Evolutionary conservation across 2,888 invertebrate species (phyloP), one percentile per base, ranked within the genome.

Genomic region (Trissolcus brochymenae): DNA sequence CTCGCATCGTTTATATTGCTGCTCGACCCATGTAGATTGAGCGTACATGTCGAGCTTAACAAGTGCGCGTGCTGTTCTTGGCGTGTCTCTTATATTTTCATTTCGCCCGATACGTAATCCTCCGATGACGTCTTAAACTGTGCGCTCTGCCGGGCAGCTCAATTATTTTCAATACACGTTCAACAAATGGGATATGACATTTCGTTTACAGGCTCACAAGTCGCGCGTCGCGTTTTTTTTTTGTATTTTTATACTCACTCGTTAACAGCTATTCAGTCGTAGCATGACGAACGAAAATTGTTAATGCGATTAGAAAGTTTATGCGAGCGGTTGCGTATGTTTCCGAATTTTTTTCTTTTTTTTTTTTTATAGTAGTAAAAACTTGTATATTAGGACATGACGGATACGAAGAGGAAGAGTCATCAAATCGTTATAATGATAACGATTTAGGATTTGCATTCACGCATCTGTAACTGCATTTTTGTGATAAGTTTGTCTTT

Each of bases 1-100:
- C 55, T 50, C 25, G 16, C 41, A 49, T 61, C 61, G 61, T 73
- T 73, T 73, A 73, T 73, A 66, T 73, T 73, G 66, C 60, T 60
- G 65, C 60, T 41, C 29, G 14, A 14, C 29, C 29, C 55, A 73
- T 66, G 73, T 66, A 51, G 61, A 66, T 66, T 29, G 66, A 66
- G 61, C 55, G 61, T 66, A 66, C 66, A 66, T 61, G 66, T 66
- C 51, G 29, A 13, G 60, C 59, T 66, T 66, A 46, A 40, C 72
- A 51, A 66, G 60, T 17, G 35, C 43, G 19, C 9, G 16, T 51
- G 46, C 43, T 21, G 11, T n/a, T 29, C 46, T 19, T 41, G 41
- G n/a, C 21, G 41, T 40, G n/a, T 61, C 59, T 65, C 25, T 25
- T 25, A 25, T 25, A 25, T 25, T 60, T 51, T 56, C 62, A 35